phyloP scores from a whole-genome alignment of 1,140 invertebrate species.

The Drosophila ogumai region DNA sequence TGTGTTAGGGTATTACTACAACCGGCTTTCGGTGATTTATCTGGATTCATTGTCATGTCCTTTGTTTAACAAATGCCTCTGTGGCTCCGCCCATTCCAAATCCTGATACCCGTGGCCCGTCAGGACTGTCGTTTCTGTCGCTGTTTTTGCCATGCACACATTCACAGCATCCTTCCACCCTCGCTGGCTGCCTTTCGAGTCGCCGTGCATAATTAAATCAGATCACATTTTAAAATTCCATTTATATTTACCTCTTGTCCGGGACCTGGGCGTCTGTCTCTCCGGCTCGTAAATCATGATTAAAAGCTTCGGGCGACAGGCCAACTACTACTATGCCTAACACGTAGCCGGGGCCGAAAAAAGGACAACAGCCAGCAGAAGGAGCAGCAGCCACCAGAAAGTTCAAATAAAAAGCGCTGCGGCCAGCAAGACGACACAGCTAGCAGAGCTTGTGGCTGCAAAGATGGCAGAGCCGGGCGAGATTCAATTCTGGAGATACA shows the following conservation, averaged over 20 bases:
- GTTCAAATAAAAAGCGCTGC: slow-evolving; percentile 73
- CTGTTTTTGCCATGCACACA: slow-evolving; percentile 43
- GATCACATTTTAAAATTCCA: slow-evolving; percentile 85
- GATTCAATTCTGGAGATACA: slow-evolving; percentile 80
- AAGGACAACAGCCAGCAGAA: slow-evolving; percentile 12
- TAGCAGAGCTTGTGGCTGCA: slow-evolving; percentile 40
- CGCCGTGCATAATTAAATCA: slow-evolving; percentile 83
- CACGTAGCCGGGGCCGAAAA: slow-evolving; percentile 54
- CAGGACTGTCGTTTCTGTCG: slow-evolving; percentile 31
- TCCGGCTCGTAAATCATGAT: slow-evolving; percentile 83
- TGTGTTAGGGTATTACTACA: slow-evolving; percentile 3
- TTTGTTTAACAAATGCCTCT: slow-evolving; percentile 37
- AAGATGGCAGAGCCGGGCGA: slow-evolving; percentile 64
- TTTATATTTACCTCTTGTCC: slow-evolving; percentile 84
- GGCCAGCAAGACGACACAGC: slow-evolving; percentile 66
- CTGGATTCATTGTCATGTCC: slow-evolving; percentile 17
- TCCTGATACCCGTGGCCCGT: slow-evolving; percentile 5
- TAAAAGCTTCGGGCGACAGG: slow-evolving; percentile 81
- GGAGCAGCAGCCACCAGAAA: slow-evolving; percentile 38
- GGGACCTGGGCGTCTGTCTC: slow-evolving; percentile 49
- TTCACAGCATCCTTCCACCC: slow-evolving; percentile 34
- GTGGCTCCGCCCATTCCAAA: slow-evolving; percentile 26
- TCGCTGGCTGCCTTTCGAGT: slow-evolving; percentile 35
- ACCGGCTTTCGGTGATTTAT: not conserved
- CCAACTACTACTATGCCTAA: slow-evolving; percentile 70